Evolutionary conservation across 1,140 invertebrate genomes (phyloP).

Genomic region (Diploscapter pachys): DNA sequence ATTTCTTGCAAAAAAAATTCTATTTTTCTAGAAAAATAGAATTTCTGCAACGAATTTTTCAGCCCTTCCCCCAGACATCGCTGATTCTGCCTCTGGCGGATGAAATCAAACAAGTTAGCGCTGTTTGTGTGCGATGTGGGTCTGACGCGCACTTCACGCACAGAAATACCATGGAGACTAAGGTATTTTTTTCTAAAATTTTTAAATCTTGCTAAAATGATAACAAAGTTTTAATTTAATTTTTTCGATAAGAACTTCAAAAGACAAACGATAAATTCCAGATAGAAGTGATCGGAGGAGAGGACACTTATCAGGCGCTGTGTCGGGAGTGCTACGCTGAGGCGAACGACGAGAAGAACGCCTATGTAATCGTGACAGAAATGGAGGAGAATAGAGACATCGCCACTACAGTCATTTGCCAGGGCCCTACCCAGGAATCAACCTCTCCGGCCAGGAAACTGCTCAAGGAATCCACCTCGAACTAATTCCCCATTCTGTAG

Average conservation of each 20-base stretch:
- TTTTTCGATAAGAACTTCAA: not conserved
- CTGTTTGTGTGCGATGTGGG: slow-evolving; percentile 68
- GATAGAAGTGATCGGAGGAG: slow-evolving; percentile 69
- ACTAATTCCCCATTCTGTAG: no score
- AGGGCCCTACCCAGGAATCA: no score
- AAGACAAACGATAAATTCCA: slow-evolving; percentile 50
- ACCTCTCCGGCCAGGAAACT: no score
- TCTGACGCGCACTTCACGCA: slow-evolving; percentile 68
- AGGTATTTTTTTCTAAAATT: slow-evolving; percentile 36
- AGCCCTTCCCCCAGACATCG: slow-evolving; percentile 67
- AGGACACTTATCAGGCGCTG: slow-evolving; percentile 68
- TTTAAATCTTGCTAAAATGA: slow-evolving; percentile 23
- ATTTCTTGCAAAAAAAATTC: not conserved
- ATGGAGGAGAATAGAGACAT: no score
- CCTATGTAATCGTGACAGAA: slow-evolving; percentile 3
- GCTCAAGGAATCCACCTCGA: no score
- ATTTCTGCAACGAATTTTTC: slow-evolving; percentile 31
- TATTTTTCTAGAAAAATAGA: slow-evolving; percentile 21
- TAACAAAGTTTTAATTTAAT: slow-evolving; percentile 2
- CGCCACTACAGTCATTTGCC: no score
- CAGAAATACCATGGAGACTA: slow-evolving; percentile 58
- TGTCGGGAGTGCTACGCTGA: slow-evolving; percentile 65
- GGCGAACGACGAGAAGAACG: slow-evolving; percentile 31
- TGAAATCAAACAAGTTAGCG: slow-evolving; percentile 67
- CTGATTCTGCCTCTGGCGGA: slow-evolving; percentile 70